Percentiles rank a stretch among this genome's conserved stretches.
Evolutionary conservation across 2,888 invertebrate species (phyloP).

Genomic region (Cephus pulcher): DNA sequence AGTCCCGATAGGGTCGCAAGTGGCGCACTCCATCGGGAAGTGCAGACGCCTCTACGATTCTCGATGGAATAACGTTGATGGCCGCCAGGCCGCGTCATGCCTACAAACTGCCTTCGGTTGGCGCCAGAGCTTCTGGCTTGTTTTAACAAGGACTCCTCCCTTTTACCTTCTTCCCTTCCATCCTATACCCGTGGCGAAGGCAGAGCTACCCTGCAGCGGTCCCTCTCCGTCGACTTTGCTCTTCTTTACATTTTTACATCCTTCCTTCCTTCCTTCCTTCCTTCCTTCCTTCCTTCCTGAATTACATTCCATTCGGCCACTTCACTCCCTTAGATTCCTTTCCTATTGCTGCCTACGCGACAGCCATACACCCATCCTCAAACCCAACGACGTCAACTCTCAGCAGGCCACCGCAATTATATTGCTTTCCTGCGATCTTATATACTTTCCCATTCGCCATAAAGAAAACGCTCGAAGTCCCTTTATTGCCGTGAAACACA

Average conservation of each 20-base stretch:
- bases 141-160: slow-evolving; percentile 20
- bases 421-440: slow-evolving; percentile 24
- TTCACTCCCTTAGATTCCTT: background rate
- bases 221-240: background rate
- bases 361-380: background rate
- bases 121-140: slow-evolving; percentile 22
- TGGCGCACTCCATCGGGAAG: background rate
- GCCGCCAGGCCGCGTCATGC: slow-evolving; percentile 6
- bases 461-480: slow-evolving; percentile 25
- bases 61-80: background rate
- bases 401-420: slow-evolving; percentile 23
- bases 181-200: background rate
- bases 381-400: slow-evolving; percentile 9
- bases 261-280: background rate
- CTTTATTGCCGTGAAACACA: slow-evolving; percentile 23
- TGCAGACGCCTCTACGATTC: background rate
- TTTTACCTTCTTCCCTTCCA: slow-evolving; percentile 5
- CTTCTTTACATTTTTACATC: background rate
- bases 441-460: slow-evolving; percentile 18
- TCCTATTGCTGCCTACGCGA: background rate
- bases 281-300: background rate
- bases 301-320: background rate
- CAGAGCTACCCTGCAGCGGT: background rate
- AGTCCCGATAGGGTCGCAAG: background rate
- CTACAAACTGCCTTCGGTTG: slow-evolving; percentile 20